Conservation (phyloP, 2,797 vertebrate species). For the Anniella stebbinsi region DNA sequence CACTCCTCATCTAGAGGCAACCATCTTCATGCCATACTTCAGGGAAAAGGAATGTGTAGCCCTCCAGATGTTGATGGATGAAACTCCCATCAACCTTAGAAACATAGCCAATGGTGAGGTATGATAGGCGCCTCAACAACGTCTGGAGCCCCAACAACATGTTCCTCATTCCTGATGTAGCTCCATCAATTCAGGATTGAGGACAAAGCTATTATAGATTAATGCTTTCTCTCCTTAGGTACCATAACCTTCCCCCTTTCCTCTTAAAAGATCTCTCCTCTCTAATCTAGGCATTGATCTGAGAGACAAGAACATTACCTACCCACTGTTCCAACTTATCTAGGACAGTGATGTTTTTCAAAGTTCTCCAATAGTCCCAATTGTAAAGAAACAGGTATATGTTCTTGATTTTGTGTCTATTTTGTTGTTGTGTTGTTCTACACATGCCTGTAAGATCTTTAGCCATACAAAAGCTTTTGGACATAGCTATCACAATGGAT, state of each 20-base stretch:
- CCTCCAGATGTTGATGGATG: no score
- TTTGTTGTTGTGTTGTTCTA: not conserved
- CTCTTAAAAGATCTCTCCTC: not conserved
- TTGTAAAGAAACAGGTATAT: not conserved
- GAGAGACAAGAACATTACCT: not conserved
- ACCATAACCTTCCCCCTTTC: no score
- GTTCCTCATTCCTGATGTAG: not conserved
- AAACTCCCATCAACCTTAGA: no score
- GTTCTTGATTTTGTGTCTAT: not conserved
- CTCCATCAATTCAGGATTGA: not conserved
- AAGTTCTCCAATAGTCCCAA: no score
- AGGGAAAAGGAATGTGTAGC: no score
- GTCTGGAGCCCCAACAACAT: no score
- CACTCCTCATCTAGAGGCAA: not conserved
- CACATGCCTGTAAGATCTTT: not conserved
- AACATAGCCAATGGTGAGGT: no score
- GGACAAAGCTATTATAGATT: no score
- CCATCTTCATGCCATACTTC: not conserved
- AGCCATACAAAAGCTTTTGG: not conserved
- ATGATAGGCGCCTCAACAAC: no score
- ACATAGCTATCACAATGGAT: not conserved
- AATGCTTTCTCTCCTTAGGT: no score
- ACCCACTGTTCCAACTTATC: not conserved
- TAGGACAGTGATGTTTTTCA: not conserved
- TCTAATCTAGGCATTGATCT: not conserved